A percentile compares a stretch with the other conserved stretches of the same genome.
phyloP scores from a whole-genome alignment of 2,113 vertebrate genomes.

The Bombycilla garrulus region DNA sequence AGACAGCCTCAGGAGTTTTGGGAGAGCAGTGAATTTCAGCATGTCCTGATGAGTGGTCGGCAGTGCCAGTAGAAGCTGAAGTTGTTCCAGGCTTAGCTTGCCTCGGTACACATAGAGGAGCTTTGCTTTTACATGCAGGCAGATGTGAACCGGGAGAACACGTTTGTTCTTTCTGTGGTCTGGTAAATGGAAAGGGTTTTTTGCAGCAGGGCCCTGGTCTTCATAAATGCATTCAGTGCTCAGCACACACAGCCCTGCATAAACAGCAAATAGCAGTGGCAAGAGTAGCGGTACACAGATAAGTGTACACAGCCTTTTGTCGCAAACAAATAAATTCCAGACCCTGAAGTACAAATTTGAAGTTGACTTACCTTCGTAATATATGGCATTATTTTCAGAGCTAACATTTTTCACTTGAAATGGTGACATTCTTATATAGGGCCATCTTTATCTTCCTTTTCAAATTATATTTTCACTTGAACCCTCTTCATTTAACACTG shows the following conservation, averaged over 20 bases:
- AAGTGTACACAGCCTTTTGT: not conserved
- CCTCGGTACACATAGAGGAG: rapidly evolving
- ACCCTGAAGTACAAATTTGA: not conserved
- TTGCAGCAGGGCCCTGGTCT: not conserved
- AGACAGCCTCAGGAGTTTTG: not conserved
- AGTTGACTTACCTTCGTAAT: not conserved
- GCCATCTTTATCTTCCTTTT: not conserved
- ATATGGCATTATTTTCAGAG: not conserved
- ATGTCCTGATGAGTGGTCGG: not conserved
- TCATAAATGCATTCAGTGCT: rapidly evolving
- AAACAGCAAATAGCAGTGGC: not conserved
- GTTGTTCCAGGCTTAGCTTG: not conserved
- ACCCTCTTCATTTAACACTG: not conserved
- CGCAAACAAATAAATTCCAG: not conserved
- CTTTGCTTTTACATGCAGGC: not conserved
- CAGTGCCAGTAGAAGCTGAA: not conserved
- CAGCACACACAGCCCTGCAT: not conserved
- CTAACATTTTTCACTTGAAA: not conserved
- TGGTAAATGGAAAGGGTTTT: not conserved
- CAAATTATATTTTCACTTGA: constrained; percentile 7
- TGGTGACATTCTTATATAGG: not conserved
- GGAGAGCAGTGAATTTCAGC: not conserved
- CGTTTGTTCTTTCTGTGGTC: not conserved
- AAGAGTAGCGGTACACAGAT: not conserved
- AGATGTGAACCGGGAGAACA: not conserved